Evolutionary conservation across 2,113 vertebrate genomes (phyloP).

Genomic region (Gallinago paraguaiae): DNA sequence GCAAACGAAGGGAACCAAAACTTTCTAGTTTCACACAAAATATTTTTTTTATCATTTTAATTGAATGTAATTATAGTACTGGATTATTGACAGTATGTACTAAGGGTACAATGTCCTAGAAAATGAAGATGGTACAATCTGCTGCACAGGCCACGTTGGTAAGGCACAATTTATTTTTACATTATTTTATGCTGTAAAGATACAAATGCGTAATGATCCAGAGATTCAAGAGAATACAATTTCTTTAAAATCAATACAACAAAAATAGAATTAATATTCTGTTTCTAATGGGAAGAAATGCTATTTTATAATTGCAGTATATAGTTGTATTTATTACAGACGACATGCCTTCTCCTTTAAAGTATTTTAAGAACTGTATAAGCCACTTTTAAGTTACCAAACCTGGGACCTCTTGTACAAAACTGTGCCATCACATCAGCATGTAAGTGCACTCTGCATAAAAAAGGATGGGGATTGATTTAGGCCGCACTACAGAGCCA

Average conservation of each 20-base stretch:
- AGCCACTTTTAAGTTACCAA: constrained; percentile 71
- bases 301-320: constrained; percentile 35
- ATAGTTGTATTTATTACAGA: not conserved
- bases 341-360: constrained; percentile 43
- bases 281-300: not conserved
- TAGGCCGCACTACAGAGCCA: constrained; percentile 62
- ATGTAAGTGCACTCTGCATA: constrained; percentile 76
- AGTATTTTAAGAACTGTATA: constrained; percentile 54
- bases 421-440: constrained; percentile 74
- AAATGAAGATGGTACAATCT: not conserved
- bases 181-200: not conserved
- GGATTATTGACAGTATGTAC: not conserved
- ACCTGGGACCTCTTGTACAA: constrained; percentile 70
- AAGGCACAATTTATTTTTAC: not conserved
- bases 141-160: not conserved
- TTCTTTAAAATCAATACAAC: not conserved
- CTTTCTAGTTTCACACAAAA: constrained; percentile 35
- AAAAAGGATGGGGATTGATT: constrained; percentile 72
- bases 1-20: constrained; percentile 40
- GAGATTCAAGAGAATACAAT: not conserved
- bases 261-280: not conserved
- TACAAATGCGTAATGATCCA: not conserved
- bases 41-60: constrained; percentile 31
- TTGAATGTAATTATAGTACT: not conserved
- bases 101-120: not conserved